phyloP scores from a whole-genome alignment of 2,888 invertebrate genomes.

The Heliconius cydno region DNA sequence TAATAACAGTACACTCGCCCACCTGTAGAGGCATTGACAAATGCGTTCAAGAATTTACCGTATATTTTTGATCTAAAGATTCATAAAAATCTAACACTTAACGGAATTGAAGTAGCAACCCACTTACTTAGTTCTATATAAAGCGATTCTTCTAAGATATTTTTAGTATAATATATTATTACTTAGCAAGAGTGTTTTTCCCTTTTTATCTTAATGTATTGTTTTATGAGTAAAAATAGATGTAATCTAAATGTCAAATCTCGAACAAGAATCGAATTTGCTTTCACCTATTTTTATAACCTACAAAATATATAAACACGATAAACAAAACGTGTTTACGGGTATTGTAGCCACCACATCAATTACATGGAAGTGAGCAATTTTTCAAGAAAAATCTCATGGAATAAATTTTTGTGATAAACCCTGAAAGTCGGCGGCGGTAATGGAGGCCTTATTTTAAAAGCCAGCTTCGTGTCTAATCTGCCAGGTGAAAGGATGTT shows the following conservation, averaged over 20 bases:
- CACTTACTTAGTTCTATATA: neutral
- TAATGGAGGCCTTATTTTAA: slow-evolving; percentile 36
- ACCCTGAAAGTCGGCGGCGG: slow-evolving; percentile 20
- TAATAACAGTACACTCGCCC: slow-evolving; percentile 69
- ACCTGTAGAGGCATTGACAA: slow-evolving; percentile 78
- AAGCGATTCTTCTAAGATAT: neutral
- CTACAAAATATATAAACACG: too few relatives aligned
- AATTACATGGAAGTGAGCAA: slow-evolving; percentile 37
- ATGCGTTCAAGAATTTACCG: slow-evolving; percentile 60
- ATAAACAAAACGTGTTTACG: slow-evolving; percentile 53
- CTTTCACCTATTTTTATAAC: neutral
- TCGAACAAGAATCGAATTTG: neutral
- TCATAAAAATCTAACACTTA: neutral
- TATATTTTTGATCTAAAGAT: slow-evolving; percentile 27
- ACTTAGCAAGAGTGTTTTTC: neutral
- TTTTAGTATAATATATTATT: neutral
- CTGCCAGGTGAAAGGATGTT: slow-evolving; percentile 37
- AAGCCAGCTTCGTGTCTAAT: slow-evolving; percentile 36
- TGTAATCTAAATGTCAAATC: neutral
- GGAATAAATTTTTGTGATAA: slow-evolving; percentile 23
- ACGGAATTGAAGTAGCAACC: neutral
- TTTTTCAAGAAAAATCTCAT: slow-evolving; percentile 30
- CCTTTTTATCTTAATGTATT: too few relatives aligned
- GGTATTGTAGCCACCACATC: slow-evolving; percentile 73
- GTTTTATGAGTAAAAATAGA: too few relatives aligned